Base-by-base conservation (phyloP, 2,797 vertebrate genomes). In the Uromys caudimaculatus region DNA sequence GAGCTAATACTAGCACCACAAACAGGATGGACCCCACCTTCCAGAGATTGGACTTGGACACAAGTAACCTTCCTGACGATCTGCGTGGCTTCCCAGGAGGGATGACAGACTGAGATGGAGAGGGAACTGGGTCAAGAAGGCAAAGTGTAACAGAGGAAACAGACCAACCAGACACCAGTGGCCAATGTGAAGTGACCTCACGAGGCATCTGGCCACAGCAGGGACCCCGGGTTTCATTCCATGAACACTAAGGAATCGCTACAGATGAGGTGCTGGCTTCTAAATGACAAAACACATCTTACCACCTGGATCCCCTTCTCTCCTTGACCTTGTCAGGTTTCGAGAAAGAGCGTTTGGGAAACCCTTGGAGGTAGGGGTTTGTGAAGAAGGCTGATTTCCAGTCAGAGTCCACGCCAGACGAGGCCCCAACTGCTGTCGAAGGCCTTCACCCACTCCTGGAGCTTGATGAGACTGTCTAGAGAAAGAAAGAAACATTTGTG, bases 331-430 rank as follows among this genome's bases (percentile, higher is more conserved):
- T 1, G 98, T 98, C 77, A 98, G 54, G 10, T 98, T 98, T 0
- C 99, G 99, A 60, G 97, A 98, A 0, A 98, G 95, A 2, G 99
- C 91, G 14, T 97, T 99, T 6, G 99, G 98, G n/a, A 98, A 94
- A 6, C 98, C 99, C 89, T 99, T 99, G 88, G 99, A 98, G 98
- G 98, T 98, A 97, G 99, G 93, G 41, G 97, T 98, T 90, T 98
- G 98, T 0, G 99, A 98, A 24, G 99, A 98, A 67, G 99, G 98
- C 64, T 99, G 99, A 95, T 95, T 98, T 95, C 99, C 98, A 17
- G 98, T 97, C 76, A 99, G 98, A n/a, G 99, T 98, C 99, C 99
- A 99, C 0, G 99, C 99, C 2, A 99, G 99, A n/a, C 99, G 99
- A 0, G 99, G 98, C 6, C 99, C 99, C 90, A 99, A 35, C 38